Conservation (phyloP, 2,888 invertebrate genomes). For the Drosophila pseudotakahashii region DNA sequence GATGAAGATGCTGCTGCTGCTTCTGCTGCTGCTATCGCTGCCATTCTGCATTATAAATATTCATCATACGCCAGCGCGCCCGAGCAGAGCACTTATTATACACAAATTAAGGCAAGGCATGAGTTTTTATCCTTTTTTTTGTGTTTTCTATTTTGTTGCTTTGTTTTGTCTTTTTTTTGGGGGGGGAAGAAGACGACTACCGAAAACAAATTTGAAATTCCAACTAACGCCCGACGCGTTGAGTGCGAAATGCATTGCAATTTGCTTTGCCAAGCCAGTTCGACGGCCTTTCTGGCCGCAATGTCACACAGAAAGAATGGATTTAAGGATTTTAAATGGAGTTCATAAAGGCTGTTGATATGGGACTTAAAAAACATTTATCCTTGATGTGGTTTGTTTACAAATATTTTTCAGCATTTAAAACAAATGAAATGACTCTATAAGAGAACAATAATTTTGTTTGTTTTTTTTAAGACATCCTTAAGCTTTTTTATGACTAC, state of each 20-base stretch:
- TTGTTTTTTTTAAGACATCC: no score
- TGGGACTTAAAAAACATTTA: no score
- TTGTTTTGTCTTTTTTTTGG: conserved; percentile 27
- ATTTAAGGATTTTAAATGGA: not conserved
- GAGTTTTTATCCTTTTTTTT: conserved; percentile 13
- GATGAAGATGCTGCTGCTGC: conserved; percentile 51
- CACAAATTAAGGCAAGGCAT: conserved; percentile 67
- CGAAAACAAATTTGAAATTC: conserved; percentile 71
- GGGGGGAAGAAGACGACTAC: conserved; percentile 27
- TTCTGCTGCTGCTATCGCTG: conserved; percentile 29
- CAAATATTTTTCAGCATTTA: no score
- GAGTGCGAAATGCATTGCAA: conserved; percentile 58
- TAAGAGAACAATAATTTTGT: no score
- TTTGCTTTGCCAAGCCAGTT: conserved; percentile 60
- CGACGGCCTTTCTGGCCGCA: conserved; percentile 58
- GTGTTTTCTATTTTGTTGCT: conserved; percentile 29
- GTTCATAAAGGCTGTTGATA: no score
- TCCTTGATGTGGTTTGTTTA: no score
- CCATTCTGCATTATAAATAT: conserved; percentile 68
- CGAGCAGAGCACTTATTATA: conserved; percentile 72
- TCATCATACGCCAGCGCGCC: conserved; percentile 68
- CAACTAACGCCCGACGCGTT: conserved; percentile 53
- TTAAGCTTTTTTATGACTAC: no score
- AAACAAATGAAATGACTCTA: no score
- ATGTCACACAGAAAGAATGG: conserved; percentile 20